Evolutionary conservation across 2,888 invertebrate species (phyloP).

Genomic region (Empis livida): DNA sequence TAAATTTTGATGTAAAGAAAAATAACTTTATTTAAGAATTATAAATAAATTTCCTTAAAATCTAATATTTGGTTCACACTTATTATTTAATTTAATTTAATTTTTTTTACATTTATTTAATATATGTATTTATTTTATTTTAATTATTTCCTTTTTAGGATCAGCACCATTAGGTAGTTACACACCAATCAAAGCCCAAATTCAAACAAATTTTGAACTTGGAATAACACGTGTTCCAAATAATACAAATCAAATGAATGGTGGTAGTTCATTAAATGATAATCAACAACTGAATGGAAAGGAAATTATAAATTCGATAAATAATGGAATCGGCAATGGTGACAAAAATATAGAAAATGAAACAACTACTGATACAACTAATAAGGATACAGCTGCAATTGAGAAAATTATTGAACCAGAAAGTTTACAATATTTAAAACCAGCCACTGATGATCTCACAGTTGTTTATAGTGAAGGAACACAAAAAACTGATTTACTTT

Average conservation of each 20-base stretch:
- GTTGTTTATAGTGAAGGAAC: conserved; percentile 36
- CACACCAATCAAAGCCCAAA: conserved; percentile 65
- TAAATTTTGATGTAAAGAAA: too few relatives aligned
- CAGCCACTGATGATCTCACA: conserved; percentile 30
- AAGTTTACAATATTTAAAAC: conserved; percentile 27
- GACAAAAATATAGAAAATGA: conserved; percentile 2
- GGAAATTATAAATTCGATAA: conserved; percentile 12
- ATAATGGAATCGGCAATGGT: neutral
- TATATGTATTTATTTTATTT: neutral
- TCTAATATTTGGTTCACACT: neutral
- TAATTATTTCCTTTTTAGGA: conserved; percentile 21
- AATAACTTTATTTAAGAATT: too few relatives aligned
- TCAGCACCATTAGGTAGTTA: conserved; percentile 66
- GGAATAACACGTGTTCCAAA: conserved; percentile 56
- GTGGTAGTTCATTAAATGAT: conserved; percentile 8
- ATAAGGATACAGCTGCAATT: conserved; percentile 1
- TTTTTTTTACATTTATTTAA: neutral
- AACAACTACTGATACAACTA: neutral
- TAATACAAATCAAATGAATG: conserved; percentile 3
- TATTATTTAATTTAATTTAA: too few relatives aligned
- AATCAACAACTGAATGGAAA: conserved; percentile 11
- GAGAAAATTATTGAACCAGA: conserved; percentile 16
- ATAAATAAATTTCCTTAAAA: neutral
- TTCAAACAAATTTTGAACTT: conserved; percentile 56
- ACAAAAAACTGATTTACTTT: conserved; percentile 34